Conservation (phyloP, 2,888 invertebrate genomes). For the Bimastos eiseni region DNA sequence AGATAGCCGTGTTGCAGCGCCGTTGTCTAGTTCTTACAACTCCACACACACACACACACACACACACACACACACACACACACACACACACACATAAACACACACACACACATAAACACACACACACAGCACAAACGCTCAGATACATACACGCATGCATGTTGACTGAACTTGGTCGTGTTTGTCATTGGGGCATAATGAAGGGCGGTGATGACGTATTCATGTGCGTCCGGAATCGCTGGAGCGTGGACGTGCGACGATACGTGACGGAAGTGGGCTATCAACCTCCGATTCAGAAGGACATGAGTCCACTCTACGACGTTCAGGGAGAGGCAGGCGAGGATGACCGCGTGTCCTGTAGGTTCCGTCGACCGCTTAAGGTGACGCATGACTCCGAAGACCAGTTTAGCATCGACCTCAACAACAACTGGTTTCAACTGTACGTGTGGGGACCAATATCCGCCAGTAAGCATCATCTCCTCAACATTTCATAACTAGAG, state of each 20-base stretch:
- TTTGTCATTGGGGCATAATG: neutral
- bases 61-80: too few species aligned
- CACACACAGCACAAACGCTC: too few species aligned
- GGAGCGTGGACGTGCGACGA: constrained; percentile 29
- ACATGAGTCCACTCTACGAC: constrained; percentile 33
- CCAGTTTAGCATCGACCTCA: constrained; percentile 42
- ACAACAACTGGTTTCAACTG: constrained; percentile 45
- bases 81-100: too few species aligned
- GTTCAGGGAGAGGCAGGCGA: constrained; percentile 23
- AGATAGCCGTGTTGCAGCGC: too few species aligned
- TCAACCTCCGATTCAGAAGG: constrained; percentile 34
- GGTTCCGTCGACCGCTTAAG: constrained; percentile 43
- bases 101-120: too few species aligned
- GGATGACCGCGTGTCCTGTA: constrained; percentile 40
- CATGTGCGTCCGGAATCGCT: constrained; percentile 36
- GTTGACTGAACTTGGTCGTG: too few species aligned
- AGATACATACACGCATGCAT: too few species aligned
- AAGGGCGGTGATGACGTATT: constrained; percentile 46
- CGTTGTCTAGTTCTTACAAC: too few species aligned
- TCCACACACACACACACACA: too few species aligned
- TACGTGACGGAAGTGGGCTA: constrained; percentile 41
- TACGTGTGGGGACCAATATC: constrained; percentile 45
- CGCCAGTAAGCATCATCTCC: constrained; percentile 34
- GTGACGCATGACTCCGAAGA: constrained; percentile 34
- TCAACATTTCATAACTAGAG: neutral